Conservation (phyloP, 2,113 vertebrate genomes). For the mouse (Mus musculus) region DNA sequence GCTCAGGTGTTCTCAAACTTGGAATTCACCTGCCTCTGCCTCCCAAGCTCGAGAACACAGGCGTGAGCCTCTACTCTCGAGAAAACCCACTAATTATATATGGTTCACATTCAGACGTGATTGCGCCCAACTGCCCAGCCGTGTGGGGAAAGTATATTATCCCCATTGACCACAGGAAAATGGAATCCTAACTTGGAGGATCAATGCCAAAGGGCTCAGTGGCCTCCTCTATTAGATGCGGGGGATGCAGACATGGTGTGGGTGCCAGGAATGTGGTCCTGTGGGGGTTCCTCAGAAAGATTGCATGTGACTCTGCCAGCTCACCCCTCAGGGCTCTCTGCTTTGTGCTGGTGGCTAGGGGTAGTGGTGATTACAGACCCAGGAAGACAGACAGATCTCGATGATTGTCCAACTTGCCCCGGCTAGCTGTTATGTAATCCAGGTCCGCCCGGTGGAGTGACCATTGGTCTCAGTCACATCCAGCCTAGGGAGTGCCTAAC, state of each 20-base stretch:
- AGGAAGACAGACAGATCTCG: neutral
- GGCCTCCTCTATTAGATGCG: neutral
- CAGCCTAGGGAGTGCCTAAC: rapidly evolving
- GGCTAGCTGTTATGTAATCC: neutral
- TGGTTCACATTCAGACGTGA: neutral
- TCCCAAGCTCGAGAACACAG: neutral
- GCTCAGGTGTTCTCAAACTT: neutral
- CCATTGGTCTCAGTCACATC: neutral
- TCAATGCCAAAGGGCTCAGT: neutral
- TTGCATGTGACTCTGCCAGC: neutral
- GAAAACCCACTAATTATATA: neutral
- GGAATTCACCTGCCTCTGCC: neutral
- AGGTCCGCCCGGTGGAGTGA: constrained; percentile 2
- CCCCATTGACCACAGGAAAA: neutral
- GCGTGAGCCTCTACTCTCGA: neutral
- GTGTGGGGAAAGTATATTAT: neutral
- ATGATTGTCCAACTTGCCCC: neutral
- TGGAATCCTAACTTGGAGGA: neutral
- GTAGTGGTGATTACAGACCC: neutral
- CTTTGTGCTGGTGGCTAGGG: neutral
- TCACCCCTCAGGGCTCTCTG: neutral
- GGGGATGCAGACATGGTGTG: neutral
- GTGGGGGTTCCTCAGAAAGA: neutral
- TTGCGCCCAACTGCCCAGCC: neutral
- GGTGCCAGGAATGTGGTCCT: neutral